Conservation (phyloP, 2,888 invertebrate species). For the Timema podura region DNA sequence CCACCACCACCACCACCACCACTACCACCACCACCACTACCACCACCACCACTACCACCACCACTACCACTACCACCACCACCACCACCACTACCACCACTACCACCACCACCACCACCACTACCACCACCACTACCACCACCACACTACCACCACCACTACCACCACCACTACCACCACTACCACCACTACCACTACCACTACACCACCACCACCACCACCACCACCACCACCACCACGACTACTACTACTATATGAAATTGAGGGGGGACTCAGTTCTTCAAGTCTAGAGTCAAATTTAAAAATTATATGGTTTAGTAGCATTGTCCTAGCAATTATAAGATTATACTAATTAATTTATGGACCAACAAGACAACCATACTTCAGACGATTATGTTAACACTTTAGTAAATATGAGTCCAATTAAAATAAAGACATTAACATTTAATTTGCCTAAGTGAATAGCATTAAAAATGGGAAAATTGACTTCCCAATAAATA, state of each 20-base stretch:
- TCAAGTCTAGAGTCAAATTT: no score
- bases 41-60: neutral
- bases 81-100: neutral
- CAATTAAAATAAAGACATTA: neutral
- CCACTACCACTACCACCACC: neutral
- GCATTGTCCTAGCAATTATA: no score
- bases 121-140: neutral
- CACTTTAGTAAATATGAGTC: conserved; percentile 1
- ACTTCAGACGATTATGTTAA: neutral
- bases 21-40: neutral
- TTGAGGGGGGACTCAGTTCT: no score
- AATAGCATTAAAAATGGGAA: neutral
- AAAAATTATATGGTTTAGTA: no score
- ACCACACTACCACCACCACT: neutral
- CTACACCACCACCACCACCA: neutral
- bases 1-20: neutral
- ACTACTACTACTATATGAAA: no score
- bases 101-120: neutral
- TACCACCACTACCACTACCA: neutral
- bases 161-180: neutral
- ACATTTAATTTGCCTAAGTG: no score
- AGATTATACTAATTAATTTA: no score
- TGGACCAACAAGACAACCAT: no score
- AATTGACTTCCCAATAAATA: no score
- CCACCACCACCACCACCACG: no score